Evolutionary conservation across 2,113 vertebrate species (phyloP), one percentile per base, ranked within the genome.

Genomic region (Anhinga rufa): DNA sequence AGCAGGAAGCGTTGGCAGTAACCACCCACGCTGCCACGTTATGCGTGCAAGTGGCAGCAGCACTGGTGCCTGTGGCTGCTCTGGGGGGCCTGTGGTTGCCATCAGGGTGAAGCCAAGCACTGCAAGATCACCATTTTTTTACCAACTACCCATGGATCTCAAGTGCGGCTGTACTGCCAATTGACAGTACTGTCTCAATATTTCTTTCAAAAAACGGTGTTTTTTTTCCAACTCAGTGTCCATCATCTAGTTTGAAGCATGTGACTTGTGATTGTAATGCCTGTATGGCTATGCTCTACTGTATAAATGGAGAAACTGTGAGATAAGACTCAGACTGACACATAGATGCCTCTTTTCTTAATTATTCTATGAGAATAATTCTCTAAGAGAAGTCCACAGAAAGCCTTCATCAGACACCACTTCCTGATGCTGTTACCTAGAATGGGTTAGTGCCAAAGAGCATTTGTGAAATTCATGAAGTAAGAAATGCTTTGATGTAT

Each of bases 11-110:
- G 0, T 7, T 17, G 36, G 19, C 61, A 42, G 65, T 2, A 26
- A 48, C 44, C 40, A 29, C 19, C 38, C 9, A 3, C 12, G 17
- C 34, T 22, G 55, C 55, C 2, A 1, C 2, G 1, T 17, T 21
- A 7, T 6, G 2, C 1, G 3, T 16, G 4, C 29, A 24, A 48
- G 57, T 2, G 4, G 49, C 49, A 51, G 42, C 60, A 36, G 25
- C 17, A 7, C 42, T 40, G 4, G 1, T 0, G 4, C 10, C 34
- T 62, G 16, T 9, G 25, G 19, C 48, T n/a, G 11, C 9, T 15
- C 31, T 5, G 57, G 8, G 10, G 12, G 3, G 9, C 2, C 38
- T 1, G 1, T 13, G 29, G 40, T 21, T 70, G 64, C n/a, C 24
- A 31, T 21, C n/a, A 49, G 31, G 17, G n/a, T 0, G 1, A 49